Base-by-base conservation (phyloP, 2,797 vertebrate species). In the Rhadinocentrus ornatus region DNA sequence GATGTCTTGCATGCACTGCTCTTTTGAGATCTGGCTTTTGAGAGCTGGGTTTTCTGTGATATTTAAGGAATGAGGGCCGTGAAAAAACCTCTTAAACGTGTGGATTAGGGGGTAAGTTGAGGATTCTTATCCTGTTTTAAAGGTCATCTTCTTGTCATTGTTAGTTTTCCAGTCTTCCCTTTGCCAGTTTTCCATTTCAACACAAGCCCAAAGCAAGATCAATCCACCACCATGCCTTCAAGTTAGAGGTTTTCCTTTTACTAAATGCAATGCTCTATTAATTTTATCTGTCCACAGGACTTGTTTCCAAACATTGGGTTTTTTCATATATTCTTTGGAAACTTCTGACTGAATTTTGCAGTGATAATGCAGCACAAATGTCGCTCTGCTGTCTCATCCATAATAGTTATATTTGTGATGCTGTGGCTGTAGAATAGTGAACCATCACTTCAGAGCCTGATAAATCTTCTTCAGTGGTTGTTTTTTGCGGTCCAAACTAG, bases 271-370 rank as follows among this genome's bases (percentile, higher is more conserved):
- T 16, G 15, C 41, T 18, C 6, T 44, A 2, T 34, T 29, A n/a
- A 6, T 39, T 16, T 37, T 12, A 27, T 32, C 62, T n/a, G 54
- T n/a, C 22, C 11, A 15, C 53, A 62, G 8, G 20, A 35, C 13
- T 50, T 57, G 5, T 39, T 53, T 55, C 20, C 48, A 61, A 54
- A 22, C 48, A 31, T 57, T n/a, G 41, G 26, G 9, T 16, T 22
- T 24, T 32, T 55, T 41, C 13, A 24, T 32, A 63, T 32, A 34
- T 63, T 64, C 41, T 50, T 57, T 34, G 22, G 18, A 71, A 64
- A 57, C 32, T 20, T 27, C n/a, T 22, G n/a, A 22, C n/a, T 22
- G 29, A 58, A 46, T 29, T 34, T 62, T 35, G 27, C 12, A 31
- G 44, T 11, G 3, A 39, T 15, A 20, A 58, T 60, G 10, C 26